Conservation (phyloP, 2,113 vertebrate genomes). For the Sinocyclocheilus grahami region DNA sequence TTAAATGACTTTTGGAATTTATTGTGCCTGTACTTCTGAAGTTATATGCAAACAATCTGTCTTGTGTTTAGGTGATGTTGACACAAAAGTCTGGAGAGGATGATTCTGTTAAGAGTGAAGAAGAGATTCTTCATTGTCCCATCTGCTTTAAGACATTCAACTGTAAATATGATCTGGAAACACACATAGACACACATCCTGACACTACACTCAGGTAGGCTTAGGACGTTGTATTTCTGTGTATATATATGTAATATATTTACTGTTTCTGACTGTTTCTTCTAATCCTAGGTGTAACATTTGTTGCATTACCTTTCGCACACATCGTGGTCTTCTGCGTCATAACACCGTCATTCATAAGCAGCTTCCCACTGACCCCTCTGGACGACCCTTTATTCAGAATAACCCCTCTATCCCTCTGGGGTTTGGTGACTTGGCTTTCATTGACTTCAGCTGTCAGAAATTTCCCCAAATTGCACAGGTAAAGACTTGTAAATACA, state of each 20-base stretch:
- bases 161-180: slow-evolving; percentile 91
- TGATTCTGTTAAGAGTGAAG: slow-evolving; percentile 66
- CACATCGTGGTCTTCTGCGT: slow-evolving; percentile 88
- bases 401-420: slow-evolving; percentile 95
- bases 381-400: slow-evolving; percentile 94
- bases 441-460: slow-evolving; percentile 96
- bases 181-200: slow-evolving; percentile 93
- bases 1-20: neutral
- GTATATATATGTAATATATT: no score
- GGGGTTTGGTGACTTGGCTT: slow-evolving; percentile 96
- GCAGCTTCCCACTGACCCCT: slow-evolving; percentile 88
- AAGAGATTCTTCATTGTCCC: slow-evolving; percentile 87
- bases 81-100: slow-evolving; percentile 71
- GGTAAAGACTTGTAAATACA: slow-evolving; percentile 72
- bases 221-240: neutral
- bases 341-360: slow-evolving; percentile 93
- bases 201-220: slow-evolving; percentile 86
- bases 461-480: slow-evolving; percentile 96
- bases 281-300: slow-evolving; percentile 83
- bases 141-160: slow-evolving; percentile 93
- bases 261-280: neutral
- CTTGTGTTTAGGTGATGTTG: slow-evolving; percentile 71
- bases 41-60: neutral
- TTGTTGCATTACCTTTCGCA: slow-evolving; percentile 94
- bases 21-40: neutral